Evolutionary conservation across 2,888 invertebrate genomes (phyloP), one percentile per base, ranked within the genome.

Genomic region (Tromatobia lineatoria): DNA sequence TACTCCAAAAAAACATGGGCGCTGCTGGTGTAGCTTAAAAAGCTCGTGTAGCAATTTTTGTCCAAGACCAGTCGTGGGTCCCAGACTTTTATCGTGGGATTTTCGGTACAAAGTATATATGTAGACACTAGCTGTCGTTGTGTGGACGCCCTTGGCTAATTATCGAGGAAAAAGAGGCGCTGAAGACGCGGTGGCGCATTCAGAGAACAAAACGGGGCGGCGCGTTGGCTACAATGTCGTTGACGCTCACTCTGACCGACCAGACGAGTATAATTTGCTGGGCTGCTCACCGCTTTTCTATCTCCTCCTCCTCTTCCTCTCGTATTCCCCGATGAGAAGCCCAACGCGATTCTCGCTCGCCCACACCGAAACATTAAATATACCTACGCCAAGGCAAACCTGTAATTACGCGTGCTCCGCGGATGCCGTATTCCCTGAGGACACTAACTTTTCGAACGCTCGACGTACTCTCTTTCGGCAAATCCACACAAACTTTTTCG

Each of bases 101-200:
- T n/a, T 50, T 18, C 6, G 18, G n/a, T 18, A 50, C 11, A 18
- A 18, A 38, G 7, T 38, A 38, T 38, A 38, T 38, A 38, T 38
- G 34, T 47, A 15, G 13, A n/a, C 42, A 13, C 1, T 3, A 52
- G 4, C 2, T 1, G 15, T 8, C 18, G 6, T n/a, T n/a, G 11
- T 20, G 54, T 23, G 7, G 11, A 11, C 75, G 86, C 86, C 86
- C 88, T 89, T 83, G 82, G 77, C 82, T 88, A 89, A 89, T 89
- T 88, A 85, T 69, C 45, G 29, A 64, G 54, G 42, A n/a, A 29
- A 25, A 59, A 13, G 15, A 25, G 59, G 25, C 59, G 25, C 29
- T n/a, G 15, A 25, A 59, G 29, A 7, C 59, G 25, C 29, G 7
- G 13, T 13, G 59, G 23, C 57, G 57, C 25, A 25, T 57, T 25